Evolutionary conservation across 2,113 vertebrate genomes (phyloP), one percentile per base, ranked within the genome.

Genomic region (Trinectes maculatus): DNA sequence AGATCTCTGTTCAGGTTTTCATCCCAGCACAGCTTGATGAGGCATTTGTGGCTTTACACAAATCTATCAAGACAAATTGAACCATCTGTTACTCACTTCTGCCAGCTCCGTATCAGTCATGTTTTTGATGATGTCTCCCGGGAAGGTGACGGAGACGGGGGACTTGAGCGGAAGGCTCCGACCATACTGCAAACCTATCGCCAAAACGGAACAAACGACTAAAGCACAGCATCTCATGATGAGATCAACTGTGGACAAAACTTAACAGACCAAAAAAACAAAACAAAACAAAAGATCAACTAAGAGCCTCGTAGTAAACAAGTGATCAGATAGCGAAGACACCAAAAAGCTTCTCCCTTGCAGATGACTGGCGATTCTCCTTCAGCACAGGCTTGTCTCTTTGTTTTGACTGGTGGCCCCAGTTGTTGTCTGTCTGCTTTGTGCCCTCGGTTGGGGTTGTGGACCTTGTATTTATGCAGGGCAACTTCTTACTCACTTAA

Each of bases 61-160:
- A 68, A 8, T 60, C 28, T 21, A 44, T 71, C 1, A 66, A 57
- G 46, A 64, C 28, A 72, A 77, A 77, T 71, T 31, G 8, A 52
- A 55, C 71, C 63, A 82, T 76, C 65, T 74, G 77, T 49, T 86
- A 92, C 94, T 95, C 83, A 96, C 95, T 60, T 94, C 74, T 7
- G 95, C 94, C 78, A 94, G 61, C 78, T 96, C 85, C 11, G 21
- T 11, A 51, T 95, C 89, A 1, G 89, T 93, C 83, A 85, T 40
- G 40, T 91, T 79, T 75, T 85, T 93, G 75, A 91, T 12, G 79
- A 94, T 76, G 52, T 96, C 94, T 62, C 93, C 93, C 0, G 95
- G 94, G 84, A 96, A 96, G 59, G 58, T 88, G 75, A 96, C 88
- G 39, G 84, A 47, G 0, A 91, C 66, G 0, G n/a, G n/a, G n/a